These are phyloP conservation scores for Discoglossus pictus DNA, from an alignment of 2,797 vertebrate species.

Conservation along the genomic window DNA sequence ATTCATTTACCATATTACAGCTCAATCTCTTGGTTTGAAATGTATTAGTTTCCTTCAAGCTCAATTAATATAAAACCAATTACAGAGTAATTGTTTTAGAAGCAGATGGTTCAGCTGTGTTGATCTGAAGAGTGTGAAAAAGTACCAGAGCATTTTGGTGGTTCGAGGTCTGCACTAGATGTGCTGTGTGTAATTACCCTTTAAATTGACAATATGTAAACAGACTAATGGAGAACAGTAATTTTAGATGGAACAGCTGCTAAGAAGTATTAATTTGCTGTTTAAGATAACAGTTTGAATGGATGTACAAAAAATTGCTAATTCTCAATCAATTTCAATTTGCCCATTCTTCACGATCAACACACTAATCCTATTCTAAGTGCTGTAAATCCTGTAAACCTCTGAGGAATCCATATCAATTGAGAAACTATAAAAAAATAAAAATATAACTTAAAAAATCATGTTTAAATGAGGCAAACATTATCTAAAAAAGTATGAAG, in stretches of 20 bases:
- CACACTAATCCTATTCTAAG: not conserved
- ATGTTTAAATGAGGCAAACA: too few relatives aligned
- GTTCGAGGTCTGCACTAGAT: conserved; percentile 8
- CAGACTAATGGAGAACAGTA: not conserved
- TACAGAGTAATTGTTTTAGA: conserved; percentile 31
- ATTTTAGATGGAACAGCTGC: conserved; percentile 7
- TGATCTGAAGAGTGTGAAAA: conserved; percentile 13
- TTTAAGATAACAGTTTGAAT: not conserved
- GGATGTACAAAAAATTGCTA: not conserved
- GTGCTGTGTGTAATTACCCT: conserved; percentile 20
- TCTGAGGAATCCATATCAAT: too few relatives aligned
- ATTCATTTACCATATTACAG: conserved; percentile 32
- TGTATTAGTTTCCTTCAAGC: conserved; percentile 34
- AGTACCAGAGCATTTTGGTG: conserved; percentile 11
- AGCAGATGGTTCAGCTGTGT: conserved; percentile 10
- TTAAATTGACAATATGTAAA: conserved; percentile 20
- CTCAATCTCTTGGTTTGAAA: conserved; percentile 7
- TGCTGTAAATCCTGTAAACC: not conserved
- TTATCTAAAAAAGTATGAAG: too few relatives aligned
- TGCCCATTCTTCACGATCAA: not conserved
- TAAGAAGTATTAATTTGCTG: not conserved
- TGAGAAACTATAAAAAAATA: too few relatives aligned
- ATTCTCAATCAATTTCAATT: not conserved
- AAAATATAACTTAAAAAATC: too few relatives aligned
- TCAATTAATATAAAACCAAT: conserved; percentile 41